Evolutionary conservation across 2,113 vertebrate genomes (phyloP).

Genomic region (Lagopus leucura): DNA sequence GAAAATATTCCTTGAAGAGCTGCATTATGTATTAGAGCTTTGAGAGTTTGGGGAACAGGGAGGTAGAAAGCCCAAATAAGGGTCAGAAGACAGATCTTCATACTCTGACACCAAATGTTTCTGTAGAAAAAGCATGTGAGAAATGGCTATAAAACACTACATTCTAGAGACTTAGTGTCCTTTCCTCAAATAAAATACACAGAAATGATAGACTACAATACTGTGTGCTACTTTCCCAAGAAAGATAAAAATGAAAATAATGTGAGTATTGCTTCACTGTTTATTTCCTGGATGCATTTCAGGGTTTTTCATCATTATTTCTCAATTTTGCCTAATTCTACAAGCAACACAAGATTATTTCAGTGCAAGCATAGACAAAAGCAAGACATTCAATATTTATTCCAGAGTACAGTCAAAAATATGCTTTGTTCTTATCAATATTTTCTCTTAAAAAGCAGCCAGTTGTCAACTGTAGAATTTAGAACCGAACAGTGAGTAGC

Average conservation of each 20-base stretch:
- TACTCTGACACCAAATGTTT: neutral
- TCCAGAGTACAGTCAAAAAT: neutral
- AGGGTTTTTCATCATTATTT: neutral
- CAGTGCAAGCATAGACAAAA: neutral
- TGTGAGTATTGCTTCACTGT: neutral
- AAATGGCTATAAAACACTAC: neutral
- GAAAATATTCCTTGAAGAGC: neutral
- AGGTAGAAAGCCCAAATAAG: neutral
- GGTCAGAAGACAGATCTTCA: neutral
- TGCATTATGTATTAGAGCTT: neutral
- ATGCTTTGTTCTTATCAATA: neutral
- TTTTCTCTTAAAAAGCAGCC: neutral
- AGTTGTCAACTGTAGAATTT: neutral
- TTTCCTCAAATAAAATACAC: neutral
- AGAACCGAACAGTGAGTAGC: neutral
- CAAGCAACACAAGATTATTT: neutral
- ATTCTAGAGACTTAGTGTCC: neutral
- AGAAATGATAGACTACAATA: neutral
- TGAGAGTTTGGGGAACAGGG: neutral
- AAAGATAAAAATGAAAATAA: neutral
- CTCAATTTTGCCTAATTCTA: neutral
- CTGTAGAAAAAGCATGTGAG: neutral
- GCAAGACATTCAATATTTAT: neutral
- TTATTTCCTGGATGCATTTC: neutral
- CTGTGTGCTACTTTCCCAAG: neutral